These are phyloP conservation scores for Asbolus verrucosus DNA, from an alignment of 1,140 invertebrate genomes.

Conservation along the genomic window DNA sequence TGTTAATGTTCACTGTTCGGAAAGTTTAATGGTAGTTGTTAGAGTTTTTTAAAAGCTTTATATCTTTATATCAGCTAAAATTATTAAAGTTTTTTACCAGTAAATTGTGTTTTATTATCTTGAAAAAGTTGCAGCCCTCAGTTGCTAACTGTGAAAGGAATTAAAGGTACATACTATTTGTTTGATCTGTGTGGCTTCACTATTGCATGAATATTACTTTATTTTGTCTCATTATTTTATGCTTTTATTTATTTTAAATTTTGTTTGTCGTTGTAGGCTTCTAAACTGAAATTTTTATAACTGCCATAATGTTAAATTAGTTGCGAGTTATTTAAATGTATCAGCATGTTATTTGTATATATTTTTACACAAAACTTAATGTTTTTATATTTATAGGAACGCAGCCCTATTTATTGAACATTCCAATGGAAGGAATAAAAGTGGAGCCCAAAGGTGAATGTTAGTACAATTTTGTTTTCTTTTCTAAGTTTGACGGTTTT, in stretches of 20 bases:
- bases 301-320: too few species aligned
- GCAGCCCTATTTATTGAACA: conserved; percentile 26
- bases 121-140: conserved; percentile 7
- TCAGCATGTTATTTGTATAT: too few species aligned
- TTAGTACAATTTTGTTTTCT: neutral
- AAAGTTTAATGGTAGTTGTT: conserved; percentile 40
- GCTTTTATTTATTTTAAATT: conserved; percentile 13
- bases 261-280: too few species aligned
- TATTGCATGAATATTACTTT: neutral
- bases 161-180: conserved; percentile 20
- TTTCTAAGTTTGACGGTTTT: too few species aligned
- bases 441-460: conserved; percentile 59
- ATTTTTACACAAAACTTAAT: too few species aligned
- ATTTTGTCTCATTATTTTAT: neutral
- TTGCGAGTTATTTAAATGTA: too few species aligned
- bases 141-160: neutral
- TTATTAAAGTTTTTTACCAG: conserved; percentile 38
- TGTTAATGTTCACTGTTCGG: conserved; percentile 39
- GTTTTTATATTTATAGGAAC: conserved; percentile 23
- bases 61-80: conserved; percentile 40
- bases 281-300: too few species aligned
- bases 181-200: neutral
- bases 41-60: conserved; percentile 43
- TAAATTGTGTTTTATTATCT: conserved; percentile 20
- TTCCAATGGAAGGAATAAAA: conserved; percentile 58